Conservation (phyloP, 2,888 invertebrate species). For the Desoria tigrina region DNA sequence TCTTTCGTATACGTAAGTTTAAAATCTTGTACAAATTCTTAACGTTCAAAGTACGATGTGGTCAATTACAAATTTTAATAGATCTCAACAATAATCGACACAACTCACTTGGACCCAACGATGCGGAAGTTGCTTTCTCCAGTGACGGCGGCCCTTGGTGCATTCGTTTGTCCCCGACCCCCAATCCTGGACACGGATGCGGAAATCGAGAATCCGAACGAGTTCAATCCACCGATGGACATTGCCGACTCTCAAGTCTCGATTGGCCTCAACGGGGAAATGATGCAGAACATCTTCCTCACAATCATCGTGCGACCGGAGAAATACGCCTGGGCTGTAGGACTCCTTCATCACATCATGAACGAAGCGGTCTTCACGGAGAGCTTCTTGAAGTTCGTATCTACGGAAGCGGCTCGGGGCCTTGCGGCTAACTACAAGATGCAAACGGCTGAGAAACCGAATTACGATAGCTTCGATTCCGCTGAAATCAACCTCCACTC, state of each 20-base stretch:
- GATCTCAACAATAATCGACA: slow-evolving; percentile 74
- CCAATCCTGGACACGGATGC: slow-evolving; percentile 51
- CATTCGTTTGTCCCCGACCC: slow-evolving; percentile 51
- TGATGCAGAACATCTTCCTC: slow-evolving; percentile 51
- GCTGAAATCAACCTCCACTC: slow-evolving; percentile 52
- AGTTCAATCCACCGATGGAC: slow-evolving; percentile 49
- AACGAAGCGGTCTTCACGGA: slow-evolving; percentile 70
- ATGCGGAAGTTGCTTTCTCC: slow-evolving; percentile 73
- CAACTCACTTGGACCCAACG: slow-evolving; percentile 63
- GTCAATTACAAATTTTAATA: slow-evolving; percentile 56
- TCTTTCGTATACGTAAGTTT: slow-evolving; percentile 79
- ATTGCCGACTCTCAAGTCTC: slow-evolving; percentile 52
- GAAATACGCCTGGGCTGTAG: slow-evolving; percentile 73
- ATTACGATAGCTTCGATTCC: slow-evolving; percentile 52
- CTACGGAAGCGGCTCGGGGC: slow-evolving; percentile 63
- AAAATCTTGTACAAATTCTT: slow-evolving; percentile 9
- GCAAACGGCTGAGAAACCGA: slow-evolving; percentile 49
- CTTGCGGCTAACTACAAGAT: slow-evolving; percentile 50
- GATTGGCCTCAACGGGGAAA: slow-evolving; percentile 51
- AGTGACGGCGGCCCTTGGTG: slow-evolving; percentile 67
- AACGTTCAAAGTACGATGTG: too few relatives aligned
- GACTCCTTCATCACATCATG: slow-evolving; percentile 75
- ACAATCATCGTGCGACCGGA: slow-evolving; percentile 68
- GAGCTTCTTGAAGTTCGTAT: slow-evolving; percentile 74
- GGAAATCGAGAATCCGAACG: slow-evolving; percentile 49